Evolutionary conservation across 2,888 invertebrate genomes (phyloP).

Genomic region (Ichneumoninae sp.): DNA sequence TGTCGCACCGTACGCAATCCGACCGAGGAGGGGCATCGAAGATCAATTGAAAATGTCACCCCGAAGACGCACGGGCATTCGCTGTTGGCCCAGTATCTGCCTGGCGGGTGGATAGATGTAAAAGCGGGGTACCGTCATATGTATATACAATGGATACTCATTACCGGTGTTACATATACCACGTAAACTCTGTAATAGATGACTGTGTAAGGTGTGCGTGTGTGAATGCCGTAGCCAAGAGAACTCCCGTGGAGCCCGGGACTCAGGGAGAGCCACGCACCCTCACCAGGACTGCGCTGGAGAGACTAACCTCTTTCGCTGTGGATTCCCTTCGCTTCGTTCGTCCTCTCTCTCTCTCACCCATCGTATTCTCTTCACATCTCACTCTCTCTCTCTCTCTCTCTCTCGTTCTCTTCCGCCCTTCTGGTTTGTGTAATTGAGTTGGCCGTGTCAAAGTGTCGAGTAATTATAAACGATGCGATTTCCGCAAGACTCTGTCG

Average conservation of each 20-base stretch:
- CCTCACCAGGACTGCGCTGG: constrained; percentile 6
- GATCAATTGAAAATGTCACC: constrained; percentile 47
- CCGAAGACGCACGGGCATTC: background rate
- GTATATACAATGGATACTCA: constrained; percentile 11
- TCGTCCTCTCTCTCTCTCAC: background rate
- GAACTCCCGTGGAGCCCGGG: constrained; percentile 15
- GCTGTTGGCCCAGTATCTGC: background rate
- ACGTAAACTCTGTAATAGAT: constrained; percentile 22
- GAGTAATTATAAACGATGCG: constrained; percentile 72
- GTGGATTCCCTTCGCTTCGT: background rate
- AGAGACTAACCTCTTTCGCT: constrained; percentile 24
- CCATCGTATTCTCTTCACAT: background rate
- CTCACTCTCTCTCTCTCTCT: background rate
- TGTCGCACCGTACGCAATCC: constrained; percentile 36
- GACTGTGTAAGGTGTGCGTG: constrained; percentile 3
- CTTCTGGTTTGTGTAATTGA: constrained; percentile 66
- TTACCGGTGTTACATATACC: background rate
- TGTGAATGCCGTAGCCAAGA: constrained; percentile 18
- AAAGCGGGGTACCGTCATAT: background rate
- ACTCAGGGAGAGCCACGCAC: constrained; percentile 29
- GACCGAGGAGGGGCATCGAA: constrained; percentile 18
- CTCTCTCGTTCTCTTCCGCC: constrained; percentile 1
- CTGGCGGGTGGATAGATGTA: background rate
- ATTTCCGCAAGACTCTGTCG: constrained; percentile 61
- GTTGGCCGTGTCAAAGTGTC: constrained; percentile 71